A percentile compares a stretch with the other conserved stretches of the same genome.
phyloP scores from a whole-genome alignment of 2,113 vertebrate genomes.

The Buteo buteo region DNA sequence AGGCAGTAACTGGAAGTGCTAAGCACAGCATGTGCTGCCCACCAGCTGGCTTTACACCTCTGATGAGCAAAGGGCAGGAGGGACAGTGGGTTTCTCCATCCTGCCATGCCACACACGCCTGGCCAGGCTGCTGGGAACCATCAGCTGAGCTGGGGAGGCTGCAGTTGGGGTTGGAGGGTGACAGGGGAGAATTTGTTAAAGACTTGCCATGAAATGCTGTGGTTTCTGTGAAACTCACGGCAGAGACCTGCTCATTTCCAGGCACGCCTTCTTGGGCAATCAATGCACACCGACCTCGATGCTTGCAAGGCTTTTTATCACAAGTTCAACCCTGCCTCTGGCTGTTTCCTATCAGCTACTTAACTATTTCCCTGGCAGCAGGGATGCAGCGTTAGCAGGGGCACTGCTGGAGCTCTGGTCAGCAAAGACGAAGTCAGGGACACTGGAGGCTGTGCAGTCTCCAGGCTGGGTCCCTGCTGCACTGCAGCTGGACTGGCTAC shows the following conservation, averaged over 20 bases:
- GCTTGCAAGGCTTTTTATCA: fast-evolving
- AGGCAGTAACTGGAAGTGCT: neutral
- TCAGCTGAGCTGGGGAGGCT: neutral
- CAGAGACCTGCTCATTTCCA: neutral
- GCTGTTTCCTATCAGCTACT: neutral
- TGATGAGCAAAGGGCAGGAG: neutral
- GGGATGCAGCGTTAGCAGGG: neutral
- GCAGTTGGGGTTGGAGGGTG: neutral
- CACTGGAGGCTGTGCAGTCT: neutral
- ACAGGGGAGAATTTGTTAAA: neutral
- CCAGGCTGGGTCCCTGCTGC: neutral
- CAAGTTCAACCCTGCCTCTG: neutral
- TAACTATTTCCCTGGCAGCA: neutral
- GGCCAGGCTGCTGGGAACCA: neutral
- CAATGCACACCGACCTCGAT: fast-evolving
- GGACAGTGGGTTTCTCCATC: neutral
- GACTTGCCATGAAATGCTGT: neutral
- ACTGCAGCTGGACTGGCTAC: fast-evolving
- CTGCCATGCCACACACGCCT: fast-evolving
- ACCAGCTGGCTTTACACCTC: neutral
- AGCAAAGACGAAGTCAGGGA: neutral
- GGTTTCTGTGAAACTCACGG: neutral
- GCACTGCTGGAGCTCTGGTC: neutral
- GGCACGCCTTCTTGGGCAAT: fast-evolving
- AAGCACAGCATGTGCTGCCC: neutral